A percentile compares a stretch with the other conserved stretches of the same genome.
Conservation (phyloP, 2,888 invertebrate genomes). For the Orchesella flavescens region DNA sequence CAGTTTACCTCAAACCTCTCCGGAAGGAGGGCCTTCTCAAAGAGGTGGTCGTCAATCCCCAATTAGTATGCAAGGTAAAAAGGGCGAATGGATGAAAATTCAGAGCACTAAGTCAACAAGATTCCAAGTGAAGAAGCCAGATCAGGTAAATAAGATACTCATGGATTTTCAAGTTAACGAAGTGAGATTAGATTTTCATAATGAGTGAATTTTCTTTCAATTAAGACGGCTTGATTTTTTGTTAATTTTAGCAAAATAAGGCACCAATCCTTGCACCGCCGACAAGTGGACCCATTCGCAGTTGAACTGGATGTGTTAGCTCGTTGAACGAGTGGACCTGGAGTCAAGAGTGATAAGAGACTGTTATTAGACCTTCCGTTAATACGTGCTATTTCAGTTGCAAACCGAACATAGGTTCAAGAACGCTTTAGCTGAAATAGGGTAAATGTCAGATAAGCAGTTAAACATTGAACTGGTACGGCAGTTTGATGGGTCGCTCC, state of each 20-base stretch:
- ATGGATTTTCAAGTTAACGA: not conserved
- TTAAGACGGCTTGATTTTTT: not conserved
- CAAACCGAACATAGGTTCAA: constrained; percentile 57
- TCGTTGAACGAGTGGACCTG: constrained; percentile 59
- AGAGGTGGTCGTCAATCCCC: constrained; percentile 58
- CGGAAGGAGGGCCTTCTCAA: constrained; percentile 47
- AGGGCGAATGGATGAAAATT: constrained; percentile 75
- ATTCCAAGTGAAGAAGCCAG: constrained; percentile 65
- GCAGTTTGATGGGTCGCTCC: constrained; percentile 48
- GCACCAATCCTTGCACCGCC: constrained; percentile 50
- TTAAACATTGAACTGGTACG: constrained; percentile 39
- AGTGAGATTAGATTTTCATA: no score
- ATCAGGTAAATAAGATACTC: constrained; percentile 36
- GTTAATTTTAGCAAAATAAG: constrained; percentile 46
- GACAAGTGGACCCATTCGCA: constrained; percentile 48
- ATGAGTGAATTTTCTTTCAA: not conserved
- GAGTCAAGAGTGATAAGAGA: constrained; percentile 61
- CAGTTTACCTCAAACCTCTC: constrained; percentile 64
- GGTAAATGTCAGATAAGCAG: constrained; percentile 41
- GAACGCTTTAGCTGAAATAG: constrained; percentile 60
- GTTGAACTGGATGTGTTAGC: constrained; percentile 51
- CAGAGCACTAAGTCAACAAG: constrained; percentile 67
- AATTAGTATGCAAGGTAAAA: constrained; percentile 66
- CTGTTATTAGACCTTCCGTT: constrained; percentile 62
- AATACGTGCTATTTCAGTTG: constrained; percentile 58